phyloP scores from a whole-genome alignment of 92 coral and sea anemone genomes.

The Chrysogorgia sp. region DNA sequence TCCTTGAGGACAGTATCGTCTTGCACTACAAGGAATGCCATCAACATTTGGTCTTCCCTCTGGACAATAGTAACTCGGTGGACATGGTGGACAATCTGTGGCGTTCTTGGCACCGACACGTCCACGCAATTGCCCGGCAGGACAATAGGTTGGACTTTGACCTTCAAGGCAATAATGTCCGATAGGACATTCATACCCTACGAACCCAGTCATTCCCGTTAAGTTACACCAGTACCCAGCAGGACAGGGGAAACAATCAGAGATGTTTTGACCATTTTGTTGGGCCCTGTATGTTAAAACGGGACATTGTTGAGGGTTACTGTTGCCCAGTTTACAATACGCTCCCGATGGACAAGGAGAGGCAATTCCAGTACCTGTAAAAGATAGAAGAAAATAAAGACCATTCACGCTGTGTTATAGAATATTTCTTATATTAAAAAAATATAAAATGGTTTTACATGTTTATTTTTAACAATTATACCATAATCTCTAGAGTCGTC shows the following conservation, averaged over 20 bases:
- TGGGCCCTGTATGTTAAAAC: slow-evolving; percentile 82
- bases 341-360: slow-evolving; percentile 77
- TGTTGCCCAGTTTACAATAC: slow-evolving; percentile 70
- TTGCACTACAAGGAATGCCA: slow-evolving; percentile 83
- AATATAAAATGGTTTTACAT: neutral
- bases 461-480: neutral
- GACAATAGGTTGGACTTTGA: slow-evolving; percentile 79
- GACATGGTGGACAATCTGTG: slow-evolving; percentile 81
- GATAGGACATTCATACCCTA: slow-evolving; percentile 85
- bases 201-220: slow-evolving; percentile 86
- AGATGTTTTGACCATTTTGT: slow-evolving; percentile 70
- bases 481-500: neutral
- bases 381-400: neutral
- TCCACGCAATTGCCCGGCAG: slow-evolving; percentile 83
- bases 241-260: slow-evolving; percentile 90
- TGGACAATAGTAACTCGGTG: slow-evolving; percentile 89
- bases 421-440: neutral
- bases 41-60: slow-evolving; percentile 69
- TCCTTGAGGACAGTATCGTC: slow-evolving; percentile 76
- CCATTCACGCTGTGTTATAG: neutral
- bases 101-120: slow-evolving; percentile 75
- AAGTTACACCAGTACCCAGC: slow-evolving; percentile 99
- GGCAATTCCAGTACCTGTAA: slow-evolving; percentile 77
- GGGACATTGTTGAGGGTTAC: slow-evolving; percentile 79
- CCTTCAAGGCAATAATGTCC: slow-evolving; percentile 86